Conservation (phyloP, 2,888 invertebrate genomes). For the Megastigmus dorsalis region DNA sequence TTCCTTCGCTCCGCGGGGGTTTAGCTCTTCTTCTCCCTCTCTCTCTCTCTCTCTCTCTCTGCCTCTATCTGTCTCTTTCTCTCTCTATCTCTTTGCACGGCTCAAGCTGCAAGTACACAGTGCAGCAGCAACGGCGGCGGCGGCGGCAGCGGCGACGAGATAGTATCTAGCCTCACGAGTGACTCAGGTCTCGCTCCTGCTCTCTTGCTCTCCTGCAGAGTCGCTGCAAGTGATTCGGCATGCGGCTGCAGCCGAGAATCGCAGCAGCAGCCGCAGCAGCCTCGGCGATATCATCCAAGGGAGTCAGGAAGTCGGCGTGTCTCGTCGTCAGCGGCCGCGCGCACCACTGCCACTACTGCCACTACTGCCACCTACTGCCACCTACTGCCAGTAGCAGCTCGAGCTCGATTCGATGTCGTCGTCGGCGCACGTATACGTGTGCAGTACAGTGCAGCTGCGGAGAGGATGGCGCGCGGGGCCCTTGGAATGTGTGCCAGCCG, state of each 20-base stretch:
- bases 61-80: background rate
- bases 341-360: too few relatives aligned
- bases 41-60: background rate
- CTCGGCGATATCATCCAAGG: slow-evolving; percentile 20
- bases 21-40: background rate
- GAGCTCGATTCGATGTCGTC: slow-evolving; percentile 10
- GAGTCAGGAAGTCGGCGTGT: slow-evolving; percentile 38
- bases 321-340: slow-evolving; percentile 9
- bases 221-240: background rate
- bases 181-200: background rate
- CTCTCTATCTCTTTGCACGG: background rate
- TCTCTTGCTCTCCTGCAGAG: background rate
- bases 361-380: too few relatives aligned
- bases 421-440: background rate
- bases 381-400: too few relatives aligned
- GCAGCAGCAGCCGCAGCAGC: background rate
- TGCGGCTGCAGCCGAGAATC: too few relatives aligned
- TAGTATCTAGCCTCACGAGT: slow-evolving; percentile 16
- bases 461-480: background rate
- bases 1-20: slow-evolving; percentile 42
- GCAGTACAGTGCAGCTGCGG: too few relatives aligned
- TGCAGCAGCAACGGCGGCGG: background rate
- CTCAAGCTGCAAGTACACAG: background rate
- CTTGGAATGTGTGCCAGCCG: slow-evolving; percentile 47
- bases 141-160: background rate